These are phyloP conservation scores for Nyctereutes procyonoides DNA, from an alignment of 2,113 vertebrate species.

Conservation along the genomic window DNA sequence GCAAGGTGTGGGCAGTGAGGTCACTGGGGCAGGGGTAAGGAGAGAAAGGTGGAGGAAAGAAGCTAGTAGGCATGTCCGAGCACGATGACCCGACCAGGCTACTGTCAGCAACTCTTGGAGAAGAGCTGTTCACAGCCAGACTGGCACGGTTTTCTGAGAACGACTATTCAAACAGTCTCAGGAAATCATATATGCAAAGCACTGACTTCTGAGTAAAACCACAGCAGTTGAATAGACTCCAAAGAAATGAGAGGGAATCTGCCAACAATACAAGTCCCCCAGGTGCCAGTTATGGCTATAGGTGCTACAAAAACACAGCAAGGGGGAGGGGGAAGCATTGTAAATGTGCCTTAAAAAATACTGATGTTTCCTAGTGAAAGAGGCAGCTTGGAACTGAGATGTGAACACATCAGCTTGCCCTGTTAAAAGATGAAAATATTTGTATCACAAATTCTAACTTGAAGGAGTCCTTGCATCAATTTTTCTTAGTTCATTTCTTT, in stretches of 20 bases:
- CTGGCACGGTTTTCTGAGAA: constrained; percentile 78
- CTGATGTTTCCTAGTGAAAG: constrained; percentile 60
- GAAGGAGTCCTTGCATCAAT: constrained; percentile 71
- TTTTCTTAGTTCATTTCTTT: constrained; percentile 74
- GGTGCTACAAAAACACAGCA: constrained; percentile 77
- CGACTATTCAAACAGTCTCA: constrained; percentile 76
- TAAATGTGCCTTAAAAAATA: constrained; percentile 60
- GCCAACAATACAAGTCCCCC: constrained; percentile 69
- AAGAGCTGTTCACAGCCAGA: constrained; percentile 70
- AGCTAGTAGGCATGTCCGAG: neutral
- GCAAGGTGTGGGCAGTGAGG: constrained; percentile 44
- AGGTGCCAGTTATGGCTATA: constrained; percentile 76
- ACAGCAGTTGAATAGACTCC: constrained; percentile 79
- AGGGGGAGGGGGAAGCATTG: constrained; percentile 64
- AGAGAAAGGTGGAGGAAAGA: neutral
- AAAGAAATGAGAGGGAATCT: constrained; percentile 74
- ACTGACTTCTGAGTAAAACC: constrained; percentile 81
- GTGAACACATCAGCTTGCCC: constrained; percentile 72
- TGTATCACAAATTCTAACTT: constrained; percentile 76
- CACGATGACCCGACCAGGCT: constrained; percentile 21
- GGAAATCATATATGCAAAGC: constrained; percentile 81
- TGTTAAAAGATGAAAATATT: constrained; percentile 78
- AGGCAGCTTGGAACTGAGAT: constrained; percentile 70
- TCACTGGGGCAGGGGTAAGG: neutral
- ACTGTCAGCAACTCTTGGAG: constrained; percentile 52